Conservation (phyloP, 1,140 invertebrate species). For the Bombus terrestris region DNA sequence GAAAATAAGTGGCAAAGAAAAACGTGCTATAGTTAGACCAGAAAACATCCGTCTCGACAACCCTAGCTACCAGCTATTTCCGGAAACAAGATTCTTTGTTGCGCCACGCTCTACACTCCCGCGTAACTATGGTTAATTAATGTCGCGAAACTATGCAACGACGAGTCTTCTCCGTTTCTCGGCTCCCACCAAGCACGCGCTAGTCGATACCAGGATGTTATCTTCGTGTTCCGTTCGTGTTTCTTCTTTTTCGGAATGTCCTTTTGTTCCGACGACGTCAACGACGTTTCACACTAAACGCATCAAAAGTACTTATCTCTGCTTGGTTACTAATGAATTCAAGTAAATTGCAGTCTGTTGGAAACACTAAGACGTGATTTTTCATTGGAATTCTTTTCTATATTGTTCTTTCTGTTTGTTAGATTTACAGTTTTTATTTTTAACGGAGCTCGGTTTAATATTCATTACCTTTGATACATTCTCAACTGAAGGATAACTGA, state of each 20-base stretch:
- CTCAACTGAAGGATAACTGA: not conserved
- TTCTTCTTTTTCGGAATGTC: not conserved
- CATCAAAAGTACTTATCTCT: not conserved
- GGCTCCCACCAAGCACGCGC: not conserved
- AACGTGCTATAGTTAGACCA: not conserved
- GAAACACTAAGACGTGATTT: not conserved
- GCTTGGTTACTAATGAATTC: not conserved
- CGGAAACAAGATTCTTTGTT: conserved; percentile 53
- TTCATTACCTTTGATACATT: not conserved
- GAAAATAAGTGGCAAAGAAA: not conserved
- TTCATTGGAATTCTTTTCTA: not conserved
- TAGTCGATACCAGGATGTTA: conserved; percentile 16
- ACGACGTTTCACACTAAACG: not conserved
- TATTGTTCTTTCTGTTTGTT: too few relatives aligned
- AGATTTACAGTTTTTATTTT: not conserved
- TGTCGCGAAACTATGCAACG: conserved; percentile 61
- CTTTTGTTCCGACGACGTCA: not conserved
- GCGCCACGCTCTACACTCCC: conserved; percentile 19
- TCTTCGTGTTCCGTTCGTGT: not conserved
- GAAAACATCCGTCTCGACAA: conserved; percentile 18
- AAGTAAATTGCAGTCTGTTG: not conserved
- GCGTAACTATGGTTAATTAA: conserved; percentile 67
- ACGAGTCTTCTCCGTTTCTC: conserved; percentile 11
- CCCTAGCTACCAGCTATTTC: conserved; percentile 41
- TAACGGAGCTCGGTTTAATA: not conserved